Evolutionary conservation across 2,113 vertebrate species (phyloP), one percentile per base, ranked within the genome.

Genomic region (Microcebus jonahi): DNA sequence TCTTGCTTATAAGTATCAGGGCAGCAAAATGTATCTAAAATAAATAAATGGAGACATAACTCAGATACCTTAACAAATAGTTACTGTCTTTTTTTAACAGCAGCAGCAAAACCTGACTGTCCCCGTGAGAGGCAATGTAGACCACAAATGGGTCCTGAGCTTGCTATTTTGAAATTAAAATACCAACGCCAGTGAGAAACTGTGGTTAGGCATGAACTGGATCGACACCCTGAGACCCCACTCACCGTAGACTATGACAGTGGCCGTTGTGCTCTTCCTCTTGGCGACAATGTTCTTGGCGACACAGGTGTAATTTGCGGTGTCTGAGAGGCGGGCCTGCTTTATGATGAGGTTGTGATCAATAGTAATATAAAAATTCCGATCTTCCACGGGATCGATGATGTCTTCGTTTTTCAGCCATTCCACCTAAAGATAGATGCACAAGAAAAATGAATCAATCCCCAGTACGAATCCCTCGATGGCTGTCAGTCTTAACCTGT

Each of bases 341-440:
- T 99, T 99, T 97, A 99, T 99, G 98, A 99, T 99, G 94, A 99
- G 98, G 98, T 99, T 99, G 98, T 99, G 99, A 98, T 99, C 99
- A 2, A 99, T 99, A 83, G 99, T 99, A 97, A 99, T 99, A 95
- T 99, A 99, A 98, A 99, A 99, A 97, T 99, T 99, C 57, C 99
- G 98, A 98, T 99, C 99, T 97, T 99, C 99, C 3, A 99, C 99
- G 0, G 99, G 99, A 97, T 99, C 99, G 8, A 99, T 99, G 90
- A 99, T 98, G 77, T 99, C 99, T 97, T 99, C 99, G 0, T 99
- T 99, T 97, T 99, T 99, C 97, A 99, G 95, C 99, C 99, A 99
- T 96, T 99, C 99, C 98, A 99, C 99, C 99, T 99, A 96, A 81
- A 88, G 86, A 84, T 63, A 88, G 86, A 84, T 67, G 89, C 88